Evolutionary conservation across 2,797 vertebrate species (phyloP), one percentile per base, ranked within the genome.

Genomic region (Artibeus lituratus): DNA sequence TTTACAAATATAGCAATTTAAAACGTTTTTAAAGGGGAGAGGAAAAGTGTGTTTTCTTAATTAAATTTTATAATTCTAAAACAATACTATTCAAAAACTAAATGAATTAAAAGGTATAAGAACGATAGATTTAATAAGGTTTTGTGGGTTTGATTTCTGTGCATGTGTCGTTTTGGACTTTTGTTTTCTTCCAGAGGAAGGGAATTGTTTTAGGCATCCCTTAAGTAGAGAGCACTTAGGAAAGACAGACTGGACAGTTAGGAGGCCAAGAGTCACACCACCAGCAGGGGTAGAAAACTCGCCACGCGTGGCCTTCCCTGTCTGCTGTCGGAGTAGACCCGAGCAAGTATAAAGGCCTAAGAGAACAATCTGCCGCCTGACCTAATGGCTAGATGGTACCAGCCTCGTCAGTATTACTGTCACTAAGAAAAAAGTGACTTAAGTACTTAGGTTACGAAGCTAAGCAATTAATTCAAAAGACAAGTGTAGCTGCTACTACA

Each of bases 61-160:
- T 39, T 87, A 32, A 87, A 32, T 86, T 86, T 91, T 87, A 84
- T 73, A 90, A 84, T 72, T 83, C 29, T 76, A 78, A 11, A 87
- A 94, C 15, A 88, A 35, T 21, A 24, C 5, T 87, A 12, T 39
- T 90, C 87, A 81, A 44, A 88, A 83, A 81, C 83, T 67, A 74
- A 29, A 78, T n/a, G 82, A 39, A 67, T 69, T 42, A n/a, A 87
- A 83, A 80, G 9, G 35, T 76, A 24, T 29, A 49, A 19, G 11
- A 67, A 84, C 15, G 29, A 80, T 6, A 26, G 15, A 57, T 24
- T 65, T 89, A 80, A 39, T 82, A 82, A 77, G 3, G 44, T 39
- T 90, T 47, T 81, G 16, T 53, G 49, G 14, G 6, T 22, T 59
- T 14, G 6, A 49, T 83, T 78, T 47, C 9, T 59, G 22, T n/a